Base-by-base conservation (phyloP, 2,888 invertebrate species). In the Augochlorella aurata region DNA sequence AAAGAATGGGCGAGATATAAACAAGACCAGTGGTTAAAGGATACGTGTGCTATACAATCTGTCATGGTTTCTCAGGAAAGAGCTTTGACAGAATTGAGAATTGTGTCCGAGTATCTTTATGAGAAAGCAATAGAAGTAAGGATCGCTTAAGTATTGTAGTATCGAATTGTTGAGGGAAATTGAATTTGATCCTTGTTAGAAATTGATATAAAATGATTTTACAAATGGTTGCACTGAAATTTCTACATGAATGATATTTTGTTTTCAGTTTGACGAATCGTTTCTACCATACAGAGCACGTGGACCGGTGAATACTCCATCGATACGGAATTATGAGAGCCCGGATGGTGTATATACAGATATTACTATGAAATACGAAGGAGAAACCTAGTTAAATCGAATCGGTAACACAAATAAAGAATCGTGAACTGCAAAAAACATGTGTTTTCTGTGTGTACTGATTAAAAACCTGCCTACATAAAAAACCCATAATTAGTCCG, bases 331-430 rank as follows among this genome's bases (percentile, higher is more conserved):
- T 83, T 99, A 98, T 92, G 95, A 95, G 0, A 95, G 96, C 67
- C 97, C 98, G 0, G 99, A 99, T 94, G 99, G 99, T 58, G 98
- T 98, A 90, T 99, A 98, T 92, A 93, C 96, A 38, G 97, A 98
- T 92, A 94, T 97, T 49, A 96, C 97, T 0, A 97, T 95, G 93
- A 97, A 97, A 74, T 93, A 84, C 74, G 89, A 85, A 0, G 92
- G 90, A 58, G 91, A 92, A 81, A 38, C 21, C 21, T 68, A 63
- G 77, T 52, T 1, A 0, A 50, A 1, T 21, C n/a, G 10, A 50
- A 65, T 65, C 10, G 12, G n/a, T 44, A n/a, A 44, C 1, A 47
- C 2, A 12, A 29, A 54, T 50, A 45, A 61, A 67, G 52, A n/a
- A 61, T 68, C 2, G n/a, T 16, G 18, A 44, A n/a, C 14, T 8